Conservation (phyloP, 1,140 invertebrate genomes). For the Neodiprion fabricii region DNA sequence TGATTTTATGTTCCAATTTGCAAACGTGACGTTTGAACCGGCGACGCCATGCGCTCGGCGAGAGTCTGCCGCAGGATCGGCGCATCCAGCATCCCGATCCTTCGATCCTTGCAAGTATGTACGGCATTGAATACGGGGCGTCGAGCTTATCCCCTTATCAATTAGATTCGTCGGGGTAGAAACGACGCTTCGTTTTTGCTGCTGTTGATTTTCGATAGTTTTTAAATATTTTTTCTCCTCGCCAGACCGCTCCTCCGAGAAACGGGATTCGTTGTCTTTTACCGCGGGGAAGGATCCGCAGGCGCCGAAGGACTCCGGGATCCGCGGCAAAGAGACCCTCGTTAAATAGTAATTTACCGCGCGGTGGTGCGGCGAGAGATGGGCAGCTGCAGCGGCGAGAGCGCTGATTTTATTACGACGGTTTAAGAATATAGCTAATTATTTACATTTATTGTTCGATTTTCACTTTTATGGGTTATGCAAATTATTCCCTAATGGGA, state of each 20-base stretch:
- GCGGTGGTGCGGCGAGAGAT: not conserved
- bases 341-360: slow-evolving; percentile 6
- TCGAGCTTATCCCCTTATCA: slow-evolving; percentile 1
- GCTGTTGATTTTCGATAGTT: slow-evolving; percentile 13
- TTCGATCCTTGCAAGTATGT: slow-evolving; percentile 21
- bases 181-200: not conserved
- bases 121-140: slow-evolving; percentile 21
- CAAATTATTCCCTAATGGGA: slow-evolving; percentile 40
- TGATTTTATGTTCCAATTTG: slow-evolving; percentile 59
- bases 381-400: slow-evolving; percentile 26
- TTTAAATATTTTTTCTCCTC: not conserved
- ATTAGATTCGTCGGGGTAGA: not conserved
- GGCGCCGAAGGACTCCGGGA: no score
- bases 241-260: no score
- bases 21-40: slow-evolving; percentile 54
- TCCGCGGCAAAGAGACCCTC: not conserved
- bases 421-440: slow-evolving; percentile 47
- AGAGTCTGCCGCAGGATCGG: not conserved
- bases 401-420: slow-evolving; percentile 42
- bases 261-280: no score
- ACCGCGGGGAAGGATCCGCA: no score
- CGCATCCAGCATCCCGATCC: slow-evolving; percentile 29
- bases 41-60: slow-evolving; percentile 28
- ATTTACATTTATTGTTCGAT: slow-evolving; percentile 47
- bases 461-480: slow-evolving; percentile 45